Evolutionary conservation across 1,140 invertebrate genomes (phyloP).

Genomic region (Pseudomyrmex cubaensis): DNA sequence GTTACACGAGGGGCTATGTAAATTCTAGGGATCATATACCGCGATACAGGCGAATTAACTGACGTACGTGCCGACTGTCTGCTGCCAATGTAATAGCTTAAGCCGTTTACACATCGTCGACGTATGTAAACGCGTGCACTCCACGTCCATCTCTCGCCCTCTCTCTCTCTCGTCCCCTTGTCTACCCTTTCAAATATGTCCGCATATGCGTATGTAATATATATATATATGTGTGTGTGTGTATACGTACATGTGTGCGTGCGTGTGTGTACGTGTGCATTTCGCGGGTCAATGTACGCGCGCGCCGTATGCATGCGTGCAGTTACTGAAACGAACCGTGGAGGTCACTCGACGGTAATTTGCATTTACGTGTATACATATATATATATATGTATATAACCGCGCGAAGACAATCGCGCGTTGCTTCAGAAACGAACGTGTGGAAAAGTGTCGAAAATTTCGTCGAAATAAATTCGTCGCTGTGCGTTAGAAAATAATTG

Average conservation of each 20-base stretch:
- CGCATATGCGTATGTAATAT: neutral
- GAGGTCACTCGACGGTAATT: slow-evolving; percentile 51
- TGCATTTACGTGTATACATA: slow-evolving; percentile 41
- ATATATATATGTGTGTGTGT: neutral
- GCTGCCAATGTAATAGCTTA: slow-evolving; percentile 73
- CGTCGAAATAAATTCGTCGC: too few species aligned
- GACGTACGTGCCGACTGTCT: slow-evolving; percentile 66
- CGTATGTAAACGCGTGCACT: slow-evolving; percentile 30
- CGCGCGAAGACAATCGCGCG: too few species aligned
- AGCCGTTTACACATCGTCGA: slow-evolving; percentile 74
- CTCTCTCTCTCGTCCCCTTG: neutral
- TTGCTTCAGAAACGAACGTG: too few species aligned
- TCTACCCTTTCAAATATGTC: neutral
- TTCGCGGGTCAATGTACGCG: slow-evolving; percentile 50
- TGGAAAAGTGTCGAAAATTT: too few species aligned
- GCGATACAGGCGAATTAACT: slow-evolving; percentile 73
- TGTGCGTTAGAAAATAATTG: too few species aligned
- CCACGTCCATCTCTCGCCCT: slow-evolving; percentile 21
- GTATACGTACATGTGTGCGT: too few species aligned
- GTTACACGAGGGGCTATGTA: slow-evolving; percentile 67
- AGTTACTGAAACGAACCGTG: slow-evolving; percentile 54
- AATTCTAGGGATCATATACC: slow-evolving; percentile 72
- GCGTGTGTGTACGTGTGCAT: slow-evolving; percentile 5
- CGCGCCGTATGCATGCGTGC: slow-evolving; percentile 19
- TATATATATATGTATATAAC: neutral